Percentiles rank a stretch among this genome's conserved stretches.
Evolutionary conservation across 2,113 vertebrate genomes (phyloP).

Genomic region (Urocitellus parryii): DNA sequence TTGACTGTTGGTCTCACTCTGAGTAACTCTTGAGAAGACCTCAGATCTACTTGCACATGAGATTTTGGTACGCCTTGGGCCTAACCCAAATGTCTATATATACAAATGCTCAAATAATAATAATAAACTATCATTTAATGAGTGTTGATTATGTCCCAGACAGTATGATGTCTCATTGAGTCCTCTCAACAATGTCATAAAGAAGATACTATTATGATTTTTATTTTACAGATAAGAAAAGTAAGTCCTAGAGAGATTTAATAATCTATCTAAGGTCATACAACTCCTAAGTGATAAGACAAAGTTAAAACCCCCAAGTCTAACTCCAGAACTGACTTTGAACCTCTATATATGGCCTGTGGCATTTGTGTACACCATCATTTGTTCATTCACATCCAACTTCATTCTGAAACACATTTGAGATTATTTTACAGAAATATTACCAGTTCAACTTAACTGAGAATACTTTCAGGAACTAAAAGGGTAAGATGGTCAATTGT

Average conservation of each 20-base stretch:
- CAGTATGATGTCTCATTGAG: not conserved
- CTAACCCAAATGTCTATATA: not conserved
- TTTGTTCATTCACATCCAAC: not conserved
- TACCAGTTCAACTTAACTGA: not conserved
- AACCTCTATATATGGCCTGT: not conserved
- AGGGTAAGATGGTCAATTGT: not conserved
- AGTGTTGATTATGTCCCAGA: not conserved
- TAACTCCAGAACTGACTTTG: not conserved
- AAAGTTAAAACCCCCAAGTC: constrained; percentile 2
- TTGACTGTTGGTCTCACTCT: not conserved
- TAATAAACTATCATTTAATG: not conserved
- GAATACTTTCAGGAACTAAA: not conserved
- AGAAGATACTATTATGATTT: not conserved
- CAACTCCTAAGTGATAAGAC: not conserved
- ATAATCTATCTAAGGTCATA: not conserved
- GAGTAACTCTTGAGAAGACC: not conserved
- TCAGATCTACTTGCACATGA: not conserved
- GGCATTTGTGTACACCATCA: not conserved
- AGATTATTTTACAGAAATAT: not conserved
- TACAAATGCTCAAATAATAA: not conserved
- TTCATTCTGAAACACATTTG: constrained; percentile 41
- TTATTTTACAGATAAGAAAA: constrained; percentile 52
- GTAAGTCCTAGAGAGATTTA: not conserved
- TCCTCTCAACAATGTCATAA: constrained; percentile 19
- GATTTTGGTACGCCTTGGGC: not conserved